These are phyloP conservation scores for Congeria kusceri DNA, from an alignment of 2,888 invertebrate genomes.

Conservation along the genomic window DNA sequence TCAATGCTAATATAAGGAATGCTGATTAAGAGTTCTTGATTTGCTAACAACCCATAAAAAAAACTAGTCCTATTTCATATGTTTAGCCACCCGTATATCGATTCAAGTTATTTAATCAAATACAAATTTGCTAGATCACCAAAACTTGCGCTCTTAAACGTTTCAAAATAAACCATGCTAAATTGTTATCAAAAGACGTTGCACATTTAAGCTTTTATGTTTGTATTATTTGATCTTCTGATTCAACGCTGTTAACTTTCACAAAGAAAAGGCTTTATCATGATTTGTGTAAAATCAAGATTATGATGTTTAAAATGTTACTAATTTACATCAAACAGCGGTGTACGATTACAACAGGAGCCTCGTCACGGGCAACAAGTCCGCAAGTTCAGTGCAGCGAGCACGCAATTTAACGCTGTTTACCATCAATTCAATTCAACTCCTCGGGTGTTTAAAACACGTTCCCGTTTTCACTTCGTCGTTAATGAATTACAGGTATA, in stretches of 20 bases:
- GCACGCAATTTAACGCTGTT: too few species aligned
- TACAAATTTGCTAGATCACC: neutral
- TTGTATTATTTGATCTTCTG: slow-evolving; percentile 37
- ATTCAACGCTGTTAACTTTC: slow-evolving; percentile 35
- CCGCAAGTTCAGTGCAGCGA: too few species aligned
- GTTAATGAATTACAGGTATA: slow-evolving; percentile 8
- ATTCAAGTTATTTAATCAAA: neutral
- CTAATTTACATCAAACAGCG: slow-evolving; percentile 38
- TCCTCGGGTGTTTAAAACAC: neutral
- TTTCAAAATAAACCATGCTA: neutral
- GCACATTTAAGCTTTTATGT: slow-evolving; percentile 34
- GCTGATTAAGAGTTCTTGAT: too few species aligned
- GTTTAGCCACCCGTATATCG: too few species aligned
- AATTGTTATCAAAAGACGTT: slow-evolving; percentile 34
- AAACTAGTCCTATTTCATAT: too few species aligned
- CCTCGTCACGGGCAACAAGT: neutral
- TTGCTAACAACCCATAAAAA: too few species aligned
- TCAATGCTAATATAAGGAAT: too few species aligned
- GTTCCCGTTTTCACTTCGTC: slow-evolving; percentile 38
- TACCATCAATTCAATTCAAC: too few species aligned
- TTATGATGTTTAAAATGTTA: slow-evolving; percentile 46
- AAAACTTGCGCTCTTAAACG: neutral
- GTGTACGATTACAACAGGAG: slow-evolving; percentile 24
- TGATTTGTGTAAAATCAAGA: slow-evolving; percentile 43
- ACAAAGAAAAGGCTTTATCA: slow-evolving; percentile 50